Evolutionary conservation across 1,140 invertebrate species (phyloP).

Genomic region (Conus betulinus): DNA sequence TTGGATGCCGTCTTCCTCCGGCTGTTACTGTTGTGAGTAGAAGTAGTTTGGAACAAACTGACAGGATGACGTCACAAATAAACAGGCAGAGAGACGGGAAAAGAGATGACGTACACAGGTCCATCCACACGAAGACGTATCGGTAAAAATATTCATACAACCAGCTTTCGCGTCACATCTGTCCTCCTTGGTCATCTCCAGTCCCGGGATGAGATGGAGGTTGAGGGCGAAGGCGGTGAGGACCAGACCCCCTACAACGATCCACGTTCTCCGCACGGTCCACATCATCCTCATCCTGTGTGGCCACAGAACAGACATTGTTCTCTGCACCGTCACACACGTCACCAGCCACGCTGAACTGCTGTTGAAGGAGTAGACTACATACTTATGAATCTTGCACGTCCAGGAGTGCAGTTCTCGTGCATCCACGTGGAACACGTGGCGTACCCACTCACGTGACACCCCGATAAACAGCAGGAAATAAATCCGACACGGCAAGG

Average conservation of each 20-base stretch:
- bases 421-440: neutral
- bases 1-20: neutral
- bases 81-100: neutral
- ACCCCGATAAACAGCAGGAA: neutral
- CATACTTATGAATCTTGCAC: neutral
- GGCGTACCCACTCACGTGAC: neutral
- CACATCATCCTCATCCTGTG: neutral
- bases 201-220: neutral
- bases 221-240: neutral
- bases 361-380: neutral
- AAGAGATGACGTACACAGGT: neutral
- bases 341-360: neutral
- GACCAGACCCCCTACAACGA: neutral
- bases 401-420: neutral
- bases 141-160: neutral
- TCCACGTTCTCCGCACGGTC: neutral
- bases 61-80: neutral
- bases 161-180: neutral
- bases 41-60: neutral
- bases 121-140: neutral
- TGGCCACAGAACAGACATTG: neutral
- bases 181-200: neutral
- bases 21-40: neutral
- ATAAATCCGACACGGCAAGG: neutral
- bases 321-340: neutral